Base-by-base conservation (phyloP, 2,888 invertebrate genomes). In the Sarcophaga subvicina region DNA sequence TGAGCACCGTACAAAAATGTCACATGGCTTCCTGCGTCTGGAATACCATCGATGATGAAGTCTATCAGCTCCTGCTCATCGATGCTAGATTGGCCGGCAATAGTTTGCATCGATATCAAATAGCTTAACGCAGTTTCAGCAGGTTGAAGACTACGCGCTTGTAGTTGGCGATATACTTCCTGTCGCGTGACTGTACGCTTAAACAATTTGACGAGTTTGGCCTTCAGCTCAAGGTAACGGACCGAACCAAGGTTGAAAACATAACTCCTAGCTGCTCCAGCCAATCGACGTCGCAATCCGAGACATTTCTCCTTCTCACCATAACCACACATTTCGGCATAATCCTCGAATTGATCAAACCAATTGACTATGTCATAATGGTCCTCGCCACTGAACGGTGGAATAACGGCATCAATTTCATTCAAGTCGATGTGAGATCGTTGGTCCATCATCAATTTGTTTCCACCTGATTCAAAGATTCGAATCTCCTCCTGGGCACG, bases 1-100 rank as follows among this genome's bases (percentile, higher is more conserved):
- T 60, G 64, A 17, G 77, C 80, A 47, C 80, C 85, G 47, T 80
- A 80, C 17, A 85, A 49, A 1, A 77, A 14, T 4, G 75, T 37
- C 5, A 71, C 54, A 37, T 66, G 66, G 77, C 45, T 72, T 4
- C 63, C 73, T 17, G 47, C 0, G 49, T 85, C 87, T 8, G 84
- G 59, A 17, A 85, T 80, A 3, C 80, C 86, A 69, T 86, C 86
- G 11, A 83, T 83, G 1, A 83, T 80, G 0, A 83, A 45, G 37
- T 83, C 80, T 8, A 86, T 79, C 59, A 83, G 69, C 63, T 86
- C 86, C n/a, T 49, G 12, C 12, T 83, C 79, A 0, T 54, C 59
- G 3, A 82, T 82, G 5, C 60, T 66, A 2, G 75, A 20, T 25
- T 85, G 12, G 12, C 45, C 17, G 4, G 85, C 85, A 20, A 20